Base-by-base conservation (phyloP, 2,797 vertebrate genomes). In the Atherinosoma microstoma region DNA sequence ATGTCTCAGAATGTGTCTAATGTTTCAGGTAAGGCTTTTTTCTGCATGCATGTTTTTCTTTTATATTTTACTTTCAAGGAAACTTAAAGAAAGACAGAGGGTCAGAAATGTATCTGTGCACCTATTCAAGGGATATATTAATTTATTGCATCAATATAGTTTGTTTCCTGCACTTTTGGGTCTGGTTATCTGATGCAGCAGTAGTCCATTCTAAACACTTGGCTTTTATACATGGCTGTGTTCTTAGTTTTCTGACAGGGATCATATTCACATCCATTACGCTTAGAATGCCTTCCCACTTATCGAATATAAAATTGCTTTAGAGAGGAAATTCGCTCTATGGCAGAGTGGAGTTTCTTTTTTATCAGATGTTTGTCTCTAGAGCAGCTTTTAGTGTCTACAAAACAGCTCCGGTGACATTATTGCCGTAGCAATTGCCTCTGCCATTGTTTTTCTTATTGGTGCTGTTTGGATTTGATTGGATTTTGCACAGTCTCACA, bases 191-290 rank as follows among this genome's bases (percentile, higher is more conserved):
- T 93, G 87, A 92, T 87, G 88, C 85, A 82, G 88, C 87, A 86
- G 76, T 30, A 54, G 85, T 77, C 82, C 83, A 67, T 83, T 86
- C 73, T 80, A 85, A 85, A 86, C 82, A 67, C 83, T 6, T 80
- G 78, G 87, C 88, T 92, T 88, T 90, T 87, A 91, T 84, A 86
- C 72, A 73, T 34, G 78, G 74, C 85, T 87, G 87, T 92, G 85
- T 92, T 93, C 92, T 91, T 94, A 92, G 84, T 92, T 91, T 91
- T 92, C 89, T 92, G 90, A 94, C 91, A 90, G 82, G 93, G 92
- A 94, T 94, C 92, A 93, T 93, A 94, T 93, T 94, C 92, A 84
- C 84, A 93, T 92, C 93, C 91, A 95, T 95, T 95, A 94, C 86
- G 30, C 88, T 84, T 91, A 93, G 89, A 95, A 94, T 92, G 91